Conservation (phyloP, 2,797 vertebrate genomes). For the Loris lydekkerianus region DNA sequence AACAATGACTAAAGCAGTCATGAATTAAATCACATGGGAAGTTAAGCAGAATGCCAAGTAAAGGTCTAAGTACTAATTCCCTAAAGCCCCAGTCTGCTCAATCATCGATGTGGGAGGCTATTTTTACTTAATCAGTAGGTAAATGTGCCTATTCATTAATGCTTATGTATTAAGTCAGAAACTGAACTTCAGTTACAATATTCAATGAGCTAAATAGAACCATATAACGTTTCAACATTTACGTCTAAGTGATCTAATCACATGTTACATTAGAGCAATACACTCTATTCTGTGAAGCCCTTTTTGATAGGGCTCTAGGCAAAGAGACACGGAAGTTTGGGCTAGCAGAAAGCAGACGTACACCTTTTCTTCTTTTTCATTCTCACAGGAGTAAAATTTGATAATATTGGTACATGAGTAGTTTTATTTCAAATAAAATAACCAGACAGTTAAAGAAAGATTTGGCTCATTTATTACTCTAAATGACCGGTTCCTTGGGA, state of each 20-base stretch:
- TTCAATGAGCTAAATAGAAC: background rate
- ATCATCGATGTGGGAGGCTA: slow-evolving; percentile 28
- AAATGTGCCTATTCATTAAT: slow-evolving; percentile 59
- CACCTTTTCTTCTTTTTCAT: background rate
- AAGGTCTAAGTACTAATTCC: slow-evolving; percentile 62
- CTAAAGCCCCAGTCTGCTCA: slow-evolving; percentile 37
- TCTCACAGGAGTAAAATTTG: slow-evolving; percentile 59
- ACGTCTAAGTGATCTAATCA: slow-evolving; percentile 63
- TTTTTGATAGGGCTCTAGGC: slow-evolving; percentile 57
- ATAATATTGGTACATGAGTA: slow-evolving; percentile 10
- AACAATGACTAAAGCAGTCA: background rate
- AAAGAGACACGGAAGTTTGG: slow-evolving; percentile 38
- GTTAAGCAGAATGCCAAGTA: slow-evolving; percentile 37
- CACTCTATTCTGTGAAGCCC: slow-evolving; percentile 16
- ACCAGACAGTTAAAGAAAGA: slow-evolving; percentile 27
- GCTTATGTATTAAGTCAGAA: slow-evolving; percentile 56
- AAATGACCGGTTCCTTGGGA: slow-evolving; percentile 51
- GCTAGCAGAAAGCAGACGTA: slow-evolving; percentile 27
- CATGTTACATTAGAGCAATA: slow-evolving; percentile 54
- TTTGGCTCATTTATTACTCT: slow-evolving; percentile 20
- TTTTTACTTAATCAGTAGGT: slow-evolving; percentile 71
- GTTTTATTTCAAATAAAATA: slow-evolving; percentile 65
- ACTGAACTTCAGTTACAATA: slow-evolving; percentile 48
- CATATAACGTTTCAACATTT: slow-evolving; percentile 46
- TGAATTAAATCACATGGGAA: slow-evolving; percentile 45